Base-by-base conservation (phyloP, 1,140 invertebrate species). In the Leptestheria dahalacensis region DNA sequence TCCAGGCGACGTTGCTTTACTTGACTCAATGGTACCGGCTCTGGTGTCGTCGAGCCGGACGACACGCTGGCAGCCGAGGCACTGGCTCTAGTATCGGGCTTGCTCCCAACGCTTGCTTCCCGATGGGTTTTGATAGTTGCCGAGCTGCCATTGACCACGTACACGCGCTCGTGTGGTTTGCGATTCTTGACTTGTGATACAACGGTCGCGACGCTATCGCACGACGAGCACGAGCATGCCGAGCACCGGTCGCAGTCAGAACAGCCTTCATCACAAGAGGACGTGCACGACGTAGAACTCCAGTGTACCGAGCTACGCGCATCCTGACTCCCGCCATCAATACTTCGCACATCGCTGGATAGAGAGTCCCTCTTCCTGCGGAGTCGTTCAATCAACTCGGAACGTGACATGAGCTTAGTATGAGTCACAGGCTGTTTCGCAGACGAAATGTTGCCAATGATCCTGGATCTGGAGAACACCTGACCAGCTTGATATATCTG, bases 21-120 rank as follows among this genome's bases (percentile, higher is more conserved):
- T 20, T 60, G n/a, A 51, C 53, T 58, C 12, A 62, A 48, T 1
- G 61, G 61, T n/a, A 62, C 61, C 11, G 61, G 61, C 33, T 62
- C 61, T 25, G 61, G 61, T 1, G 60, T 61, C 2, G 1, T 48
- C 15, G 21, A 24, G 3, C 29, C n/a, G 25, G 2, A 23, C n/a
- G n/a, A n/a, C n/a, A n/a, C n/a, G n/a, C n/a, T n/a, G n/a, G n/a
- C n/a, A n/a, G n/a, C n/a, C n/a, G n/a, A n/a, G n/a, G n/a, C n/a
- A n/a, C n/a, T n/a, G n/a, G n/a, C n/a, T n/a, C n/a, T n/a, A n/a
- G n/a, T n/a, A n/a, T n/a, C n/a, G n/a, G n/a, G n/a, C n/a, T 25
- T 23, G 6, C 33, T 60, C 18, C 33, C 59, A 41, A 12, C 23
- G 28, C 18, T 55, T 61, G 57, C 57, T 33, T 62, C 15, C 59